A percentile compares a stretch with the other conserved stretches of the same genome.
These are phyloP conservation scores for Drosophila willistoni DNA, from an alignment of 1,140 invertebrate species.

Conservation along the genomic window DNA sequence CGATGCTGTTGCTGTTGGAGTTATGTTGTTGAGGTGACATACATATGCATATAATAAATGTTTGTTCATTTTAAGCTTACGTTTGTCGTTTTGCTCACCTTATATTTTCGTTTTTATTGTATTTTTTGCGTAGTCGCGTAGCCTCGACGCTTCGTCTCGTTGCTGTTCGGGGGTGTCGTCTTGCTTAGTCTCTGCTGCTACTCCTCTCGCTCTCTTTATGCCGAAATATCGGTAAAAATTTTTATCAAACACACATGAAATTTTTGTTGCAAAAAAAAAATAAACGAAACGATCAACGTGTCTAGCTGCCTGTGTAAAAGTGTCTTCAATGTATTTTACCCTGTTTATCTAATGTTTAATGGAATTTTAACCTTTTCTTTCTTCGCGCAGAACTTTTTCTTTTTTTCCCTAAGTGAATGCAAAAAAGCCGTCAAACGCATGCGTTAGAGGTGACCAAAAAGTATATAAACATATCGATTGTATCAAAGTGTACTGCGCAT, in stretches of 20 bases:
- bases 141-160: constrained; percentile 5
- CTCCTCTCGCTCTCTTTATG: constrained; percentile 9
- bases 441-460: constrained; percentile 17
- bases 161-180: constrained; percentile 36
- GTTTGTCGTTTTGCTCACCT: constrained; percentile 29
- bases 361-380: not conserved
- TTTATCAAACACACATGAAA: constrained; percentile 43
- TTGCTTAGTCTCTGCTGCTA: constrained; percentile 35
- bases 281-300: constrained; percentile 12
- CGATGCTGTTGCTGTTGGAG: constrained; percentile 17
- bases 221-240: constrained; percentile 73
- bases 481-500: not conserved
- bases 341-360: not conserved
- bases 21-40: constrained; percentile 25
- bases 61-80: constrained; percentile 45
- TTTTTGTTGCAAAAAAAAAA: constrained; percentile 51
- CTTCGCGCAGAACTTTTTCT: not conserved
- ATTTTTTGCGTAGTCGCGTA: constrained; percentile 14
- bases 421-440: constrained; percentile 35
- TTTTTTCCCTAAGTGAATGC: constrained; percentile 11
- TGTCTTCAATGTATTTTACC: constrained; percentile 10
- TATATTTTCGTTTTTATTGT: constrained; percentile 21
- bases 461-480: not conserved
- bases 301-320: constrained; percentile 8
- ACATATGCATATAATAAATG: constrained; percentile 33